Conservation (phyloP, 64 coral and sea anemone genomes). For the Hydrozoanthus tunicans region DNA sequence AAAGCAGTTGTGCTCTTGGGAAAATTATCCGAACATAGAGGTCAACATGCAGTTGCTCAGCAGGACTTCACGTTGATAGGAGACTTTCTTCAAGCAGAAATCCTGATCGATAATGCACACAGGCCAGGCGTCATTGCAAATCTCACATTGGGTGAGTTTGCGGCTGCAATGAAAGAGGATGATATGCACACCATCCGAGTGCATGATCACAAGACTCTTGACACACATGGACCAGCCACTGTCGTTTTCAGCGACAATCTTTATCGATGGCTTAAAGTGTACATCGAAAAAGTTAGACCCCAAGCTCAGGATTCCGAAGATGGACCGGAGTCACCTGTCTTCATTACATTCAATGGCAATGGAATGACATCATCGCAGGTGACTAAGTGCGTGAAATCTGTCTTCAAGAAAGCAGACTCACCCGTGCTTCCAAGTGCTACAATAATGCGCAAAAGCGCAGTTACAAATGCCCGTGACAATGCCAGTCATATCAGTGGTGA, state of each 20-base stretch:
- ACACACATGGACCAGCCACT: slow-evolving; percentile 45
- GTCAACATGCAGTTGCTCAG: background rate
- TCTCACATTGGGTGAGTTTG: slow-evolving; percentile 34
- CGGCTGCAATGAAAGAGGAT: slow-evolving; percentile 22
- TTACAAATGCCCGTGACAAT: slow-evolving; percentile 42
- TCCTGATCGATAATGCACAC: slow-evolving; percentile 45
- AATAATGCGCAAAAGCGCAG: slow-evolving; percentile 45
- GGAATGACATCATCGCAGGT: slow-evolving; percentile 35
- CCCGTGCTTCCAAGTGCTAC: slow-evolving; percentile 32
- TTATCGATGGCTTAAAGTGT: slow-evolving; percentile 54
- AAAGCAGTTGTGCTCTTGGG: slow-evolving; percentile 55
- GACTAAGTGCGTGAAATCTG: slow-evolving; percentile 51
- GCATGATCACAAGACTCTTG: slow-evolving; percentile 52
- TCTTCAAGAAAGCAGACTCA: slow-evolving; percentile 54
- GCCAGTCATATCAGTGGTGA: background rate
- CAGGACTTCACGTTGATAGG: slow-evolving; percentile 6
- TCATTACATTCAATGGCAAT: slow-evolving; percentile 54
- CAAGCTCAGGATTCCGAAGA: background rate
- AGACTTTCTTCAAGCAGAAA: slow-evolving; percentile 24
- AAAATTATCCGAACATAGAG: slow-evolving; percentile 25
- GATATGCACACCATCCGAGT: slow-evolving; percentile 37
- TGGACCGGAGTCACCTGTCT: slow-evolving; percentile 18
- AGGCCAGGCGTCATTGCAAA: slow-evolving; percentile 35
- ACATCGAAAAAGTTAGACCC: slow-evolving; percentile 47
- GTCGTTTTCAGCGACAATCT: slow-evolving; percentile 49